Conservation (phyloP, 1,140 invertebrate genomes). For the Temnothorax curvispinosus region DNA sequence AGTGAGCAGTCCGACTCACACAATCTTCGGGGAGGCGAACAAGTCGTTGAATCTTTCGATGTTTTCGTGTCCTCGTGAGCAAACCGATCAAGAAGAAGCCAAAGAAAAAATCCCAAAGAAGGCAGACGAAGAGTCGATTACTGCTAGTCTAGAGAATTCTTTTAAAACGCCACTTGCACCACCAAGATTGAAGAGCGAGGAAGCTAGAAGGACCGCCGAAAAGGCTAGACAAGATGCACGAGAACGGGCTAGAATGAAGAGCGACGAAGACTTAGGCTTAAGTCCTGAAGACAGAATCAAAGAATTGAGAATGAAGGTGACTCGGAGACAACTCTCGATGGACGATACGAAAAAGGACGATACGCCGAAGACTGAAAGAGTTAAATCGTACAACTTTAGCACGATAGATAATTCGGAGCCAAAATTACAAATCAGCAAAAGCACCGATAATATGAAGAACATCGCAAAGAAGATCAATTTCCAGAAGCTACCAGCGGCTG, state of each 20-base stretch:
- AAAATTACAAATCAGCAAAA: slow-evolving; percentile 83
- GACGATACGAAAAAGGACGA: slow-evolving; percentile 78
- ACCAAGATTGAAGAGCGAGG: slow-evolving; percentile 84
- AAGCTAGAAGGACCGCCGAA: slow-evolving; percentile 86
- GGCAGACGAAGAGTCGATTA: slow-evolving; percentile 7
- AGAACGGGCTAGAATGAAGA: slow-evolving; percentile 89
- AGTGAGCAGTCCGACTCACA: slow-evolving; percentile 73
- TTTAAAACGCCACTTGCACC: slow-evolving; percentile 85
- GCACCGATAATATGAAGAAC: slow-evolving; percentile 83
- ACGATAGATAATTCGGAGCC: slow-evolving; percentile 63
- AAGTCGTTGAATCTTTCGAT: slow-evolving; percentile 60
- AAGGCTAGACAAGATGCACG: slow-evolving; percentile 89
- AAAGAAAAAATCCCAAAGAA: slow-evolving; percentile 29
- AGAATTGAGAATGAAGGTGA: slow-evolving; percentile 86
- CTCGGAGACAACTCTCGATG: slow-evolving; percentile 79
- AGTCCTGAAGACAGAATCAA: slow-evolving; percentile 90
- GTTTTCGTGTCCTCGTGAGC: background rate
- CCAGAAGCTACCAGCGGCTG: slow-evolving; percentile 69
- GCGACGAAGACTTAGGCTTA: slow-evolving; percentile 90
- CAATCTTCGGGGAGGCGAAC: slow-evolving; percentile 78
- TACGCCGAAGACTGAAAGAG: slow-evolving; percentile 74
- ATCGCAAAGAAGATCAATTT: slow-evolving; percentile 76
- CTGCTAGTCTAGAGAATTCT: slow-evolving; percentile 31
- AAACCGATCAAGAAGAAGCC: slow-evolving; percentile 5
- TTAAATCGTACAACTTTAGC: slow-evolving; percentile 79